Evolutionary conservation across 2,888 invertebrate genomes (phyloP), one percentile per base, ranked within the genome.

Genomic region (Watsonalla binaria): DNA sequence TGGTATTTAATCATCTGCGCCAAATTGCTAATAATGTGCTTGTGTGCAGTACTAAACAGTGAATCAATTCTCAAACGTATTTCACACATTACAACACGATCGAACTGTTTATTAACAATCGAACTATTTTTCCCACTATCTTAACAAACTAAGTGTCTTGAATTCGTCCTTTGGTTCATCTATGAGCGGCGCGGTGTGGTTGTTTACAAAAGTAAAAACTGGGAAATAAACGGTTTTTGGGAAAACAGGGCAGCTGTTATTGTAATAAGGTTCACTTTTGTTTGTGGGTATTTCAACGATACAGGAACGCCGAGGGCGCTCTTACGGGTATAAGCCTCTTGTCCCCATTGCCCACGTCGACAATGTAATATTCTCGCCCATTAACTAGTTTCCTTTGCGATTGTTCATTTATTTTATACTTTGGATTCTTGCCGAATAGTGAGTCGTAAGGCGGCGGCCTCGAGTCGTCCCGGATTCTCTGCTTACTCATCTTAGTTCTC

Each of bases 221-320:
- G 24, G 24, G 4, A 24, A 24, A 24, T 24, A 24, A 24, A 24
- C 24, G 4, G 1, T 4, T 24, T 1, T 24, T 24, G 4, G 24
- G 24, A 4, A 24, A 24, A 24, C 24, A 24, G 24, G 2, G 24
- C 2, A 24, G 24, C 24, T 24, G 24, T 24, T 24, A 24, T 24
- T 24, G 4, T 24, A 24, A 58, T 58, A 47, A 51, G 51, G 55
- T 47, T 48, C 49, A 53, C 48, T 45, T 7, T 14, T 37, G 14
- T 14, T 46, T 45, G 11, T 15, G 6, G 37, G n/a, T n/a, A n/a
- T 68, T 58, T 51, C 70, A 69, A 53, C 94, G 94, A 83, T 95
- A 96, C 5, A 96, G 82, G 51, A 95, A 92, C 9, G 96, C 95
- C 0, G 96, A 96, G 0, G 96, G 95, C 5, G 94, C 92, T 61